A percentile compares a stretch with the other conserved stretches of the same genome.
phyloP scores from a whole-genome alignment of 30 jellyfish, hydroid and myxozoan genomes.

The Catostylus mosaicus region DNA sequence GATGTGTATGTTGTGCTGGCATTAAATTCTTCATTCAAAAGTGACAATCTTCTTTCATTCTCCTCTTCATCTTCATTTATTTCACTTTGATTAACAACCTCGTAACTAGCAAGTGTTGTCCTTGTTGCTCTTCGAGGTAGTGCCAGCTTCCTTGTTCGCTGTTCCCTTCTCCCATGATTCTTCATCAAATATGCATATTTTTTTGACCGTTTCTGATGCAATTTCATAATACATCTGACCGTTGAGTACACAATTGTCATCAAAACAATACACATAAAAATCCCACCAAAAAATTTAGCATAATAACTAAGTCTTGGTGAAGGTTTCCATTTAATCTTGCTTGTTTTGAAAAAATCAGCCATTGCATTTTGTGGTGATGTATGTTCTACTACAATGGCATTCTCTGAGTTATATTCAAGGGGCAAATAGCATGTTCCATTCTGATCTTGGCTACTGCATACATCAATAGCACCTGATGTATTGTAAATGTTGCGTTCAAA shows the following conservation, averaged over 20 bases:
- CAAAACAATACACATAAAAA: conserved; percentile 27
- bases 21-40: conserved; percentile 43
- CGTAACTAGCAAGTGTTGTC: conserved; percentile 57
- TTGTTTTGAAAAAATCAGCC: conserved; percentile 48
- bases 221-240: conserved; percentile 52
- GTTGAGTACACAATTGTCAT: conserved; percentile 66
- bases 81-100: conserved; percentile 24
- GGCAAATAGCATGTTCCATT: conserved; percentile 59
- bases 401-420: conserved; percentile 54
- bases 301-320: conserved; percentile 60
- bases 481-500: conserved; percentile 75
- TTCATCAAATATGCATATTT: not conserved
- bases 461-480: conserved; percentile 38
- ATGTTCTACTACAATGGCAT: conserved; percentile 60
- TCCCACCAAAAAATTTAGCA: conserved; percentile 70
- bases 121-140: conserved; percentile 38
- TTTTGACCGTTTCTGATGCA: not conserved
- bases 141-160: not conserved
- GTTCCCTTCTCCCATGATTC: not conserved
- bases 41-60: not conserved
- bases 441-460: conserved; percentile 22
- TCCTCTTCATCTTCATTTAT: conserved; percentile 40
- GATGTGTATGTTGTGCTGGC: conserved; percentile 39
- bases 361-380: not conserved
- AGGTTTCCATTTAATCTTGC: conserved; percentile 48